These are phyloP conservation scores for Cryptomyrus ogoouensis DNA, from an alignment of 2,113 vertebrate species.

Conservation along the genomic window DNA sequence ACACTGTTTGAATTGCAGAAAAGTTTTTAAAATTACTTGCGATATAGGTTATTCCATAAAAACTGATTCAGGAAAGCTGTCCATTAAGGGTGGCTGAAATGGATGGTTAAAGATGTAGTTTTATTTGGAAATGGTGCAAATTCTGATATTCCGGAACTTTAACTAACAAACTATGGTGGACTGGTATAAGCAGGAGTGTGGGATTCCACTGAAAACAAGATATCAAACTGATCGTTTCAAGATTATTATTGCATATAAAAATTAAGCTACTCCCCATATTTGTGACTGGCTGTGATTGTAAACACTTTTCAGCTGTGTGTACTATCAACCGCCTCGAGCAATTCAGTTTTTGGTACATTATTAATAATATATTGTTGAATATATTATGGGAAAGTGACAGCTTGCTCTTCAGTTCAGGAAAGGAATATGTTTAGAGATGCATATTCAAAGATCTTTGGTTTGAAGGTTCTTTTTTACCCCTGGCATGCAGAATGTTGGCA, in stretches of 20 bases:
- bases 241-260: background rate
- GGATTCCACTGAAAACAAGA: background rate
- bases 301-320: conserved; percentile 22
- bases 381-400: conserved; percentile 36
- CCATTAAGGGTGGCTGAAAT: background rate
- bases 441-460: conserved; percentile 27
- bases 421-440: conserved; percentile 24
- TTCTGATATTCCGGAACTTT: background rate
- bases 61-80: background rate
- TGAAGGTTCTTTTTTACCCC: conserved; percentile 7
- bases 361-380: conserved; percentile 42
- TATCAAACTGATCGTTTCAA: background rate
- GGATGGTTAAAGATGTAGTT: background rate
- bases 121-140: background rate
- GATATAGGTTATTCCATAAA: background rate
- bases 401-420: conserved; percentile 29
- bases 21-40: background rate
- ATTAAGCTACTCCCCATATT: background rate
- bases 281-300: conserved; percentile 10
- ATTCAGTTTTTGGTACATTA: conserved; percentile 37
- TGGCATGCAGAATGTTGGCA: background rate
- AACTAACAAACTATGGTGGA: background rate
- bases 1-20: background rate
- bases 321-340: conserved; percentile 17
- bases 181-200: background rate